Base-by-base conservation (phyloP, 1,140 invertebrate genomes). In the Lepidurus apus region DNA sequence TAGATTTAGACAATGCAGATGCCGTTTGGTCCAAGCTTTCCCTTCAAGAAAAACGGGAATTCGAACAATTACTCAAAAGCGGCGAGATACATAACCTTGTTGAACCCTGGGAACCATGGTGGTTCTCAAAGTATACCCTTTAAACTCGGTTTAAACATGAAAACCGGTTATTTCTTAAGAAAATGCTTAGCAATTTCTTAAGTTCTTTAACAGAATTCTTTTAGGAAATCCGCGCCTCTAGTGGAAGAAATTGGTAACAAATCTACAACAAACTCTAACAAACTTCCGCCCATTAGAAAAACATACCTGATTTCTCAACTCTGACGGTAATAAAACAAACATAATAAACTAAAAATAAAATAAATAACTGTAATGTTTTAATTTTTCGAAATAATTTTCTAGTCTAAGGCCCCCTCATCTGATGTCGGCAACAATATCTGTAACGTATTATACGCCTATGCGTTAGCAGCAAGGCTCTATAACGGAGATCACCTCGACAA, bases 41-140 rank as follows among this genome's bases (percentile, higher is more conserved):
- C 0, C 82, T 87, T 73, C 87, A 88, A 81, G 92, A 93, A 82
- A 88, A 85, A 78, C 88, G 90, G 84, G 91, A 92, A 82, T 94
- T 94, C 85, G 87, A 91, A 82, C 86, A 89, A 42, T 81, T 92
- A 1, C 79, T 92, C 17, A 86, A 87, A 78, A 87, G 83, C 81
- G 90, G 89, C 8, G 89, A 91, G 81, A 86, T 89, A 13, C 85
- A 87, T 44, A 86, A 89, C 80, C 84, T 93, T 44, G 83, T 93
- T 82, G 91, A 91, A 0, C 82, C 87, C 8, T 93, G 90, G 88
- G 84, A 86, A 65, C 92, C 92, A 2, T 94, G 93, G 92, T 93
- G 92, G 92, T 83, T 81, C 5, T 84, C 84, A 81, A 83, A 77
- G 77, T 73, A 76, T 21, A 65, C 47, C 0, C n/a, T 65, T 65